These are phyloP conservation scores for Redunca redunca DNA, from an alignment of 2,113 vertebrate species.

Conservation along the genomic window DNA sequence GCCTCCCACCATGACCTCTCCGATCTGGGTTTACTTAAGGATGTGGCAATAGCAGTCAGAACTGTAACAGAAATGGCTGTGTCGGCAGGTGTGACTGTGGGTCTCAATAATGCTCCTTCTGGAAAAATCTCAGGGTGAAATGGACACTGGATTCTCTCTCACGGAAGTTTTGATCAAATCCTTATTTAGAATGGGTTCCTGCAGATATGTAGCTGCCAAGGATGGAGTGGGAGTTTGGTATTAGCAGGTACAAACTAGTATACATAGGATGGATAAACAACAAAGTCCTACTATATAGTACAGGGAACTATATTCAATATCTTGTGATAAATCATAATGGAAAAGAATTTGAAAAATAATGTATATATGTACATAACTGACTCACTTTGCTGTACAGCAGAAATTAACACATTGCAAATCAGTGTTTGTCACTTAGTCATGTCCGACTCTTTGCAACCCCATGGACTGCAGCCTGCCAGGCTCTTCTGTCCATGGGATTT, in stretches of 20 bases:
- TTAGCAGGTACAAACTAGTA: background rate
- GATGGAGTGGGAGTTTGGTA: background rate
- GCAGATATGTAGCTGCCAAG: background rate
- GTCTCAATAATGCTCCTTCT: background rate
- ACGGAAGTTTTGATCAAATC: background rate
- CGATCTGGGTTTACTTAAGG: background rate
- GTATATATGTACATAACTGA: background rate
- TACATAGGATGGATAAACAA: background rate
- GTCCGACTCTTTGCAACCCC: background rate
- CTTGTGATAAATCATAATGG: background rate
- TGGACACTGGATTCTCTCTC: background rate
- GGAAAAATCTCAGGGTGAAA: background rate
- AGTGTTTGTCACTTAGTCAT: background rate
- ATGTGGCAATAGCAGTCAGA: background rate
- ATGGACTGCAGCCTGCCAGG: background rate
- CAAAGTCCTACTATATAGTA: background rate
- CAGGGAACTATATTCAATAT: background rate
- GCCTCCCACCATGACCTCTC: background rate
- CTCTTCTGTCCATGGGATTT: background rate
- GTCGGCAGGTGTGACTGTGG: background rate
- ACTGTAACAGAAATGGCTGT: background rate
- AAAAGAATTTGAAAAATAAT: background rate
- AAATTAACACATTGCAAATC: background rate
- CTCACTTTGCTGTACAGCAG: background rate
- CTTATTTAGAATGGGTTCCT: background rate